These are phyloP conservation scores for Muricea muricata DNA, from an alignment of 92 coral and sea anemone species.

Conservation along the genomic window DNA sequence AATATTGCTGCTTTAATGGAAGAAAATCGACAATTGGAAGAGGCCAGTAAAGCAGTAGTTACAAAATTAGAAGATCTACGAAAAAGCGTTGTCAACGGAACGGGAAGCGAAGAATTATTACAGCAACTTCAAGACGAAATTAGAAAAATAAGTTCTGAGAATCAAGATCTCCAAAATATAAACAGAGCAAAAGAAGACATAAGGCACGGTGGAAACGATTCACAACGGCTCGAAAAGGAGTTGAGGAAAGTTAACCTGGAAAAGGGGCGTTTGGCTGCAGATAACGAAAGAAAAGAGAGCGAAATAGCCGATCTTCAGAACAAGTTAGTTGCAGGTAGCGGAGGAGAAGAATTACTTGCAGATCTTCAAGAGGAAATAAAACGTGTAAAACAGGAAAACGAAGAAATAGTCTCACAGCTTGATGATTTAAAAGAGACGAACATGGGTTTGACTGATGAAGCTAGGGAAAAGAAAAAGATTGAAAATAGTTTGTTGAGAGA, in stretches of 20 bases:
- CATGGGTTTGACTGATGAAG: conserved; percentile 60
- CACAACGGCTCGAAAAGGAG: conserved; percentile 65
- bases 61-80: conserved; percentile 65
- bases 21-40: neutral
- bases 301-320: conserved; percentile 2
- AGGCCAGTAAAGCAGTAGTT: conserved; percentile 18
- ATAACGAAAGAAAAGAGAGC: neutral
- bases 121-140: neutral
- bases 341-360: neutral
- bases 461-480: conserved; percentile 47
- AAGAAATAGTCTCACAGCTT: conserved; percentile 37
- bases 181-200: neutral
- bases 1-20: neutral
- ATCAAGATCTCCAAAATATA: neutral
- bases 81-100: conserved; percentile 20
- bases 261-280: conserved; percentile 58
- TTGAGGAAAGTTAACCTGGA: conserved; percentile 69
- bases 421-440: conserved; percentile 50
- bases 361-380: neutral
- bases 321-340: neutral
- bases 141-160: neutral
- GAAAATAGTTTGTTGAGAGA: neutral
- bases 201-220: conserved; percentile 27
- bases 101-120: neutral
- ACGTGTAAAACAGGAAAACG: conserved; percentile 64